Percentiles rank a stretch among this genome's conserved stretches.
phyloP scores from a whole-genome alignment of 2,888 invertebrate genomes.

The Drosophila formosana region DNA sequence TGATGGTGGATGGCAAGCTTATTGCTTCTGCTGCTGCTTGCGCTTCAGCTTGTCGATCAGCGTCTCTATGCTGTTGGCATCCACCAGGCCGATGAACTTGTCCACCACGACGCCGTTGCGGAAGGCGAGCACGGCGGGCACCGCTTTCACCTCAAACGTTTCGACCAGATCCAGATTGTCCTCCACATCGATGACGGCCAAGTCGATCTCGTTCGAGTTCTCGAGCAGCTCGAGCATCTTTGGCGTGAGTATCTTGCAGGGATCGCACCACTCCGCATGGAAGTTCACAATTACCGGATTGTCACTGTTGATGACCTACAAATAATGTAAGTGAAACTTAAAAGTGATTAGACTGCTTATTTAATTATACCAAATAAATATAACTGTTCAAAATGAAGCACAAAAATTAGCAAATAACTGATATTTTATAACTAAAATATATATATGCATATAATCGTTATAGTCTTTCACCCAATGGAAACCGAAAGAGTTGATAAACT shows the following conservation, averaged over 20 bases:
- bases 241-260: conserved; percentile 94
- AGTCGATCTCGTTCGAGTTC: conserved; percentile 89
- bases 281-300: conserved; percentile 96
- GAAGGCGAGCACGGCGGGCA: conserved; percentile 90
- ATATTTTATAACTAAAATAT: no score
- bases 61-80: conserved; percentile 91
- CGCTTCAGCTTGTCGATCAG: conserved; percentile 88
- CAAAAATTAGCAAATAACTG: background rate
- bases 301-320: conserved; percentile 91
- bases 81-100: conserved; percentile 95
- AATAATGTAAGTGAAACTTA: no score
- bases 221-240: conserved; percentile 92
- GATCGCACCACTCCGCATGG: conserved; percentile 96
- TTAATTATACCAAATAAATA: no score
- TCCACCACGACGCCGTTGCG: conserved; percentile 93
- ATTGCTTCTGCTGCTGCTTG: conserved; percentile 70
- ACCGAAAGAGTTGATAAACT: background rate
- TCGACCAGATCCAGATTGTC: conserved; percentile 92
- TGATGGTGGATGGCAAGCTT: conserved; percentile 2
- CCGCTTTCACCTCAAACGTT: conserved; percentile 93
- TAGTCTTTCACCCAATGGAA: no score
- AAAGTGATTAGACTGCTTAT: no score
- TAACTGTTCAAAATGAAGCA: conserved; percentile 24
- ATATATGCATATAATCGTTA: no score
- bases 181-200: conserved; percentile 94